Evolutionary conservation across 2,888 invertebrate genomes (phyloP).

Genomic region (Trachelus iudaicus): DNA sequence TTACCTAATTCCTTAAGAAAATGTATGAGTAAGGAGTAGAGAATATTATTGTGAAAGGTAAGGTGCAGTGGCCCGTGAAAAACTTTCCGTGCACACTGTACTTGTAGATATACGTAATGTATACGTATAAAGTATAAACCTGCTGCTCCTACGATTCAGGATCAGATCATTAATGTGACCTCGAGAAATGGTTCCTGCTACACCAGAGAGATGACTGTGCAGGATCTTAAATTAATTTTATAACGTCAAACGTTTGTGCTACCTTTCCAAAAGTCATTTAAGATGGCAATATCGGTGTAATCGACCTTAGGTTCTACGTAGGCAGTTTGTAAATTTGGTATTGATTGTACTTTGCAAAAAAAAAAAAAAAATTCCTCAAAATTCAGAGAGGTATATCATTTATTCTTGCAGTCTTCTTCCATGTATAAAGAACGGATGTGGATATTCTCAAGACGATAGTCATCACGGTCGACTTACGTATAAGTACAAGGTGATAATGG

Average conservation of each 20-base stretch:
- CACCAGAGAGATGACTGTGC: background rate
- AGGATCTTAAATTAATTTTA: background rate
- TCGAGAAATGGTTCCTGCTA: conserved; percentile 4
- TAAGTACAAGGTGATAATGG: background rate
- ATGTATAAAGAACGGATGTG: background rate
- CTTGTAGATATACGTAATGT: background rate
- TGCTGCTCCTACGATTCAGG: background rate
- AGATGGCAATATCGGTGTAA: background rate
- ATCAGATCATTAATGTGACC: background rate
- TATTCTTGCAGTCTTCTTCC: background rate
- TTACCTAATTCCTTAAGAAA: background rate
- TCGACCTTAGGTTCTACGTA: background rate
- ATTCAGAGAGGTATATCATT: background rate
- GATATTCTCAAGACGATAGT: background rate
- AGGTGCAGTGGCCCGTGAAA: conserved; percentile 44
- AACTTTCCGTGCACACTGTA: background rate
- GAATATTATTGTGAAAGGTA: conserved; percentile 42
- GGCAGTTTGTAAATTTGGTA: background rate
- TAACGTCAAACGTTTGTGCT: background rate
- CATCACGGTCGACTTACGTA: background rate
- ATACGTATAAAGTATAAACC: background rate
- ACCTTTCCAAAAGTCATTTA: background rate
- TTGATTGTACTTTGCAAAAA: background rate
- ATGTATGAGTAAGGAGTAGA: background rate
- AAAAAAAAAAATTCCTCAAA: background rate